These are phyloP conservation scores for Falco punctatus DNA, from an alignment of 2,113 vertebrate species.

Conservation along the genomic window DNA sequence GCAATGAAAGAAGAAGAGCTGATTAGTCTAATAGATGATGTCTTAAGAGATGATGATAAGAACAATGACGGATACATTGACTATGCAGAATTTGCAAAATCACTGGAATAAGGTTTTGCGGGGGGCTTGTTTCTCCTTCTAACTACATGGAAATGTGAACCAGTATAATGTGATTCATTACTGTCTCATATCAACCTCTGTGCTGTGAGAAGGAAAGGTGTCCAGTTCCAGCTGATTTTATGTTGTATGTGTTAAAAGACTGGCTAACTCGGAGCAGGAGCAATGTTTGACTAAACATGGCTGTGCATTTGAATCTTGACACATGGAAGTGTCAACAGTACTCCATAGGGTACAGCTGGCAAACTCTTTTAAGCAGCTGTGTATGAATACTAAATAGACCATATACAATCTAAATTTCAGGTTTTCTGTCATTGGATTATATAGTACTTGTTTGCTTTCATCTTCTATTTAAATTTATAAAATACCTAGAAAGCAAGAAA, in stretches of 20 bases:
- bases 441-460: background rate
- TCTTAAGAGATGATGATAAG: conserved; percentile 92
- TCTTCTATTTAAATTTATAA: background rate
- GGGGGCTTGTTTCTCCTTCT: background rate
- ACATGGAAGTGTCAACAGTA: background rate
- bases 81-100: conserved; percentile 96
- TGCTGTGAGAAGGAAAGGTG: conserved; percentile 35
- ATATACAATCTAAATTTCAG: background rate
- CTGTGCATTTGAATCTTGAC: background rate
- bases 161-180: conserved; percentile 70
- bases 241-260: background rate
- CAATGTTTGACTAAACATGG: background rate
- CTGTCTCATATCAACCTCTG: background rate
- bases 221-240: conserved; percentile 17
- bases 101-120: conserved; percentile 80
- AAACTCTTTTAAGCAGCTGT: background rate
- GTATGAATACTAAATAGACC: background rate
- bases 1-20: conserved; percentile 92
- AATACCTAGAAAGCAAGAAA: background rate
- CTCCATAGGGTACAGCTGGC: background rate
- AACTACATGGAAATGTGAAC: conserved; percentile 64
- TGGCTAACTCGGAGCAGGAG: background rate
- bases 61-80: conserved; percentile 98
- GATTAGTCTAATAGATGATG: conserved; percentile 90
- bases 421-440: background rate